Conservation (phyloP, 1,140 invertebrate species). For the Zaprionus taronus region DNA sequence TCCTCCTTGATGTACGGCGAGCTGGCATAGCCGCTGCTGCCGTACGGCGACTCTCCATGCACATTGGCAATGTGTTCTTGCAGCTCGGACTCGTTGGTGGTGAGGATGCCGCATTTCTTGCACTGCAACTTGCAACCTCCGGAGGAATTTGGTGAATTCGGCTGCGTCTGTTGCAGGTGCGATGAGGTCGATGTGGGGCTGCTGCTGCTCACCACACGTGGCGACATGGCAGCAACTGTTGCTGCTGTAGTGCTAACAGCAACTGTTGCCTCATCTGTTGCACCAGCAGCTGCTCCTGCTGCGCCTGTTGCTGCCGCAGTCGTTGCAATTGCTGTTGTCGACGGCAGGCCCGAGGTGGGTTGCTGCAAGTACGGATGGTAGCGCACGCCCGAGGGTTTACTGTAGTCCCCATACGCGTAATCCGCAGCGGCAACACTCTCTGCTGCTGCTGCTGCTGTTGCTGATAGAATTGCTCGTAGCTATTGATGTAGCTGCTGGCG, state of each 20-base stretch:
- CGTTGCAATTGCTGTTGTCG: not conserved
- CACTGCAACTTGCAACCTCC: constrained; percentile 87
- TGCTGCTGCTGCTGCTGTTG: constrained; percentile 60
- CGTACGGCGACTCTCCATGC: constrained; percentile 87
- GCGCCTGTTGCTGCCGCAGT: not conserved
- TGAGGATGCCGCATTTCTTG: constrained; percentile 92
- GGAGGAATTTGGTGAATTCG: constrained; percentile 85
- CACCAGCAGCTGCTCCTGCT: constrained; percentile 15
- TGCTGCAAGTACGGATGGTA: constrained; percentile 82
- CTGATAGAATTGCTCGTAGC: constrained; percentile 84
- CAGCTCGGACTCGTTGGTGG: constrained; percentile 88
- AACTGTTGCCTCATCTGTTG: constrained; percentile 36
- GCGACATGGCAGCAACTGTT: constrained; percentile 68
- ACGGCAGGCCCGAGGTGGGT: constrained; percentile 56
- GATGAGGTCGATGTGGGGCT: constrained; percentile 77
- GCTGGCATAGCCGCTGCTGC: constrained; percentile 81
- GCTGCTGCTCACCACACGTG: constrained; percentile 81
- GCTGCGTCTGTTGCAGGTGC: constrained; percentile 84
- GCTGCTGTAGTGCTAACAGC: constrained; percentile 55
- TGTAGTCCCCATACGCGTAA: constrained; percentile 47
- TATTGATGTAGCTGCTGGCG: constrained; percentile 76
- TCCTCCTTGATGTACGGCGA: constrained; percentile 84
- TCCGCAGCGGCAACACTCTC: constrained; percentile 28
- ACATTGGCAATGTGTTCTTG: constrained; percentile 89
- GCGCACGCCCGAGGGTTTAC: constrained; percentile 55